Base-by-base conservation (phyloP, 1,140 invertebrate genomes). In the Ooceraea biroi region DNA sequence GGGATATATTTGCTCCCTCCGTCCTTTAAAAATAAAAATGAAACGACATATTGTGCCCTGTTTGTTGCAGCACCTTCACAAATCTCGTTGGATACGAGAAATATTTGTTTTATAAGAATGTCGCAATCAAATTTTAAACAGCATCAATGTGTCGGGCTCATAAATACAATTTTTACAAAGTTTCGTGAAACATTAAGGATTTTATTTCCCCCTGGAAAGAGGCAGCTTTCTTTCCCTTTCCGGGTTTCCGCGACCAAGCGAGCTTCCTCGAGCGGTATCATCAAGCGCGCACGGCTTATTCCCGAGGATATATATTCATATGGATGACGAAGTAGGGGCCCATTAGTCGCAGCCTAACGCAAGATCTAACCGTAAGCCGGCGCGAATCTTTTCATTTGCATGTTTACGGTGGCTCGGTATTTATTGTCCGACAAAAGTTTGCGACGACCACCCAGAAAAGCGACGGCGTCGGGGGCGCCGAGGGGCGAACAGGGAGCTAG, bases 221-320 rank as follows among this genome's bases (percentile, higher is more conserved):
- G 63, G 7, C 65, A 80, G 63, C 69, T 22, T n/a, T 25, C 36
- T 11, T 36, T 36, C 50, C 22, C 48, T 22, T 80, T 44, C 36
- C 12, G 41, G 25, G 48, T 22, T 80, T 63, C 57, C 12, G 17
- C 19, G 17, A 19, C 46, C 46, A 1, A 44, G 55, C 4, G 60
- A 74, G 36, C 61, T 60, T 19, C 44, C 44, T 5, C 65, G 48
- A 22, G 19, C 68, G 57, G 69, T 87, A 78, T 71, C 68, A 57
- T 36, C 36, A 36, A 36, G 36, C 7, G 48, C 74, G 30, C 27
- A 12, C 58, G 41, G 61, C 52, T 85, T 71, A 63, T 50, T 77
- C 50, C 36, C 76, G 57, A 30, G 22, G 52, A 73, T 83, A 88
- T 77, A 87, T 85, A 88, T 88, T 87, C 63, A 76, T 82, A 82